Evolutionary conservation across 2,797 vertebrate genomes (phyloP).

Genomic region (Halcyon badia): DNA sequence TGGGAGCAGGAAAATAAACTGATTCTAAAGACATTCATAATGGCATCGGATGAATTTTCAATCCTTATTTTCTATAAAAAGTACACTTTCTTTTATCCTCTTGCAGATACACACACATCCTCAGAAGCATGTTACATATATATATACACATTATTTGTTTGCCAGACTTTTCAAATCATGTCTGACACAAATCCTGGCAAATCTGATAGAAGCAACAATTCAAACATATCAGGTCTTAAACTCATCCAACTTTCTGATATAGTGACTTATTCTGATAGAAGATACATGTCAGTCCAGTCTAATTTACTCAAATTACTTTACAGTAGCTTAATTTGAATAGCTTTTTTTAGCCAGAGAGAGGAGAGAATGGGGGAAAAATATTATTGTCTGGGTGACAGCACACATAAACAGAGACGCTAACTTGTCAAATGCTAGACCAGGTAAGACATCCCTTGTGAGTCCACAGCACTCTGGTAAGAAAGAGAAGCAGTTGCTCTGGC

Average conservation of each 20-base stretch:
- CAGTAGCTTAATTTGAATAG: constrained; percentile 35
- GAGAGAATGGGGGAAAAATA: neutral
- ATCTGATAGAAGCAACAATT: constrained; percentile 41
- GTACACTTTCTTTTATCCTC: neutral
- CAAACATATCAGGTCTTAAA: constrained; percentile 27
- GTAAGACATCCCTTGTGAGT: constrained; percentile 41
- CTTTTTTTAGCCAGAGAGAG: neutral
- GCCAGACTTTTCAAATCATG: neutral
- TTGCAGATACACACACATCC: neutral
- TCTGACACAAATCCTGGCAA: neutral
- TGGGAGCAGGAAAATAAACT: neutral
- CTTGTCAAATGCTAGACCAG: constrained; percentile 65
- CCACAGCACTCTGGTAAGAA: neutral
- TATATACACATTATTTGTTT: neutral
- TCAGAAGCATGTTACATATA: neutral
- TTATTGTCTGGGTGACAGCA: neutral
- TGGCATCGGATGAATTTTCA: neutral
- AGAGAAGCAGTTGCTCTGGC: neutral
- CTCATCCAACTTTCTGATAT: neutral
- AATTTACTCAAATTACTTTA: constrained; percentile 51
- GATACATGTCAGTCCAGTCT: neutral
- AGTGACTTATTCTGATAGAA: neutral
- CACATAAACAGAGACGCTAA: constrained; percentile 40
- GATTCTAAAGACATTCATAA: neutral
- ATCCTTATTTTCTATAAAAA: neutral